Conservation (phyloP, 2,797 vertebrate genomes). For the Erithacus rubecula region DNA sequence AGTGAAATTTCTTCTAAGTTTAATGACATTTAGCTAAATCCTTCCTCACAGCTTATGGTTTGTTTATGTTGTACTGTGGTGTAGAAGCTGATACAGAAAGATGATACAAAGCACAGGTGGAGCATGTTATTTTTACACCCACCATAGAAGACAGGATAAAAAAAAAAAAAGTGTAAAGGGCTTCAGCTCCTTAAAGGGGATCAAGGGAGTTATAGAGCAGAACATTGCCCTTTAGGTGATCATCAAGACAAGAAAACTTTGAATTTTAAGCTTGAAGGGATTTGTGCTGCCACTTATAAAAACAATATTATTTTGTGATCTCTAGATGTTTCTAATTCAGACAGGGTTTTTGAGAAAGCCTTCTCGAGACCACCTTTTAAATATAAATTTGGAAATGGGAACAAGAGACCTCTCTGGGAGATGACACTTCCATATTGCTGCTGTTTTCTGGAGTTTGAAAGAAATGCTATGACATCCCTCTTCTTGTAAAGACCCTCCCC, state of each 20-base stretch:
- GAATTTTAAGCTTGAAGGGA: neutral
- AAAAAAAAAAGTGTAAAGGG: neutral
- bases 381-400: neutral
- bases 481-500: accelerated
- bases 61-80: neutral
- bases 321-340: neutral
- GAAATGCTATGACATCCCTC: neutral
- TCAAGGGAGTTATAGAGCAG: neutral
- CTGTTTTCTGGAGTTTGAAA: neutral
- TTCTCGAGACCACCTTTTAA: neutral
- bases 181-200: neutral
- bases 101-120: neutral
- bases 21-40: neutral
- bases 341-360: neutral
- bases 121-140: neutral
- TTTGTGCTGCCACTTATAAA: neutral
- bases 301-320: neutral
- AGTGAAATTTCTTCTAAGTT: neutral
- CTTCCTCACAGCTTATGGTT: neutral
- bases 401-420: neutral
- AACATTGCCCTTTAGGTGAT: neutral
- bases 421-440: neutral
- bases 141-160: neutral
- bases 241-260: neutral
- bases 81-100: neutral